These are phyloP conservation scores for Numenius phaeopus DNA, from an alignment of 2,797 vertebrate genomes.

Conservation along the genomic window DNA sequence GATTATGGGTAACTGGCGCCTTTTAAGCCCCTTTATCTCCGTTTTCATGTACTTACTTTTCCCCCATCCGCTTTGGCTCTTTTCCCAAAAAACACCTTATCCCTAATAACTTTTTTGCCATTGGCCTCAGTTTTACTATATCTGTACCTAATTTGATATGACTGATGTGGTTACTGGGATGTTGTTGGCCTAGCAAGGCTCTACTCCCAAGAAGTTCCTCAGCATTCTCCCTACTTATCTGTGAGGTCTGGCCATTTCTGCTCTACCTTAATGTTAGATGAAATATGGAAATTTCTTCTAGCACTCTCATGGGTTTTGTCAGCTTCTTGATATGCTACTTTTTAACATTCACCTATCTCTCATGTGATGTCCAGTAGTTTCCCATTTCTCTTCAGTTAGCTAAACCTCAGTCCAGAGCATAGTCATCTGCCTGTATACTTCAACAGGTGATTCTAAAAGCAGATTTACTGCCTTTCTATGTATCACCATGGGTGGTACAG, in stretches of 20 bases:
- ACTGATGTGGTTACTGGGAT: background rate
- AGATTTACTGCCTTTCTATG: background rate
- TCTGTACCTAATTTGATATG: background rate
- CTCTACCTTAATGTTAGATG: background rate
- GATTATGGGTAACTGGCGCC: background rate
- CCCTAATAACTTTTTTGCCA: background rate
- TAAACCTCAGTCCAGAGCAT: background rate
- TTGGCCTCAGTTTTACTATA: background rate
- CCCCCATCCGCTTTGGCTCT: background rate
- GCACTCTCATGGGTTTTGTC: background rate
- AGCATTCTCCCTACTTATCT: background rate
- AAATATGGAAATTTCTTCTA: background rate
- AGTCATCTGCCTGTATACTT: background rate
- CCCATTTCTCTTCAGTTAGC: background rate
- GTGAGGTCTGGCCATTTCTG: background rate
- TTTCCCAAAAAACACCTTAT: background rate
- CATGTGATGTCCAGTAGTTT: background rate
- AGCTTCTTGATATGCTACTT: background rate
- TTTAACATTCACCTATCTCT: background rate
- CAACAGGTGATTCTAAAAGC: background rate
- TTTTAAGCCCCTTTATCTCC: background rate
- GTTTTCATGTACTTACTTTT: background rate
- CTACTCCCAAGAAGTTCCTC: background rate
- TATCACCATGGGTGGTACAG: fast-evolving
- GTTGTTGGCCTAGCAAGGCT: background rate